phyloP scores from a whole-genome alignment of 2,797 vertebrate genomes.

The Coccyzus lansbergi region DNA sequence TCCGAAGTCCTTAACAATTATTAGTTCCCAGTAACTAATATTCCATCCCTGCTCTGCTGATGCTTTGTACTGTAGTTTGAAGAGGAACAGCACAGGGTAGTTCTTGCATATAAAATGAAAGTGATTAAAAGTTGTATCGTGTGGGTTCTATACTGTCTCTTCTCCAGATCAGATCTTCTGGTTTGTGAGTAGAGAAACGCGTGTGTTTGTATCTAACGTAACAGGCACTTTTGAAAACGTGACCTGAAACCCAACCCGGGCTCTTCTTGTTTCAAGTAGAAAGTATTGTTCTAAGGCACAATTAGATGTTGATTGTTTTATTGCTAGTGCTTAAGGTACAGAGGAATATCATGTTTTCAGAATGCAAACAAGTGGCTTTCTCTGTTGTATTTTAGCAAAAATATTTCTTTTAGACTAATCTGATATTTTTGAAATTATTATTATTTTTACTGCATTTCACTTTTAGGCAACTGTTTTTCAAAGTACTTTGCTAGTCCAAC shows the following conservation, averaged over 20 bases:
- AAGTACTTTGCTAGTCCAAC: not conserved
- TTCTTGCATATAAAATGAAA: not conserved
- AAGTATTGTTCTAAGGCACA: not conserved
- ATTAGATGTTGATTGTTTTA: not conserved
- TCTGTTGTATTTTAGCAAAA: not conserved
- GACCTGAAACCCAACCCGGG: not conserved
- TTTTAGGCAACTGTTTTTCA: not conserved
- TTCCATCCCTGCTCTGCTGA: not conserved
- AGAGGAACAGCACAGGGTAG: not conserved
- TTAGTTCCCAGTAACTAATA: not conserved
- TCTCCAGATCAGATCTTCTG: not conserved
- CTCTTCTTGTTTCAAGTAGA: not conserved
- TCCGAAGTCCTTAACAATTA: not conserved
- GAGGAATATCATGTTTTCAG: not conserved
- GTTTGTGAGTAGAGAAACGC: not conserved
- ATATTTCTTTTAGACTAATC: not conserved
- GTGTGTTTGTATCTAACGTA: not conserved
- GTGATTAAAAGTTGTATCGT: not conserved
- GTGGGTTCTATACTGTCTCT: not conserved
- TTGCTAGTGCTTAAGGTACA: not conserved
- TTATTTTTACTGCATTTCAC: not conserved
- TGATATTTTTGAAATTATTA: not conserved
- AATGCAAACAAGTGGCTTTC: not conserved
- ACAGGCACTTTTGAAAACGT: not conserved
- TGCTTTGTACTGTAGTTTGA: not conserved